A percentile compares a stretch with the other conserved stretches of the same genome.
Evolutionary conservation across 2,113 vertebrate species (phyloP).

Genomic region (Origma solitaria): DNA sequence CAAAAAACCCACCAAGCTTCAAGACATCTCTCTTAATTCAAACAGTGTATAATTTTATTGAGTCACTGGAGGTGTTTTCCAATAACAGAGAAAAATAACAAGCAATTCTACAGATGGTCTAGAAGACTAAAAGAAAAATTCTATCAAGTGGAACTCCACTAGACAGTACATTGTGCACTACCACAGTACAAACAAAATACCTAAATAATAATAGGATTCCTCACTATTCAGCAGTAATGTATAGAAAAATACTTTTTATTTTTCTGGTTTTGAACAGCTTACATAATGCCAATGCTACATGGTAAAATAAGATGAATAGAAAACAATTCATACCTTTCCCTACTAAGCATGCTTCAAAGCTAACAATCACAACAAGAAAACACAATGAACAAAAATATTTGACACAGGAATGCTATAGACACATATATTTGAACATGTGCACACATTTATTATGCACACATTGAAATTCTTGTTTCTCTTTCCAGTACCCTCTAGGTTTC

Average conservation of each 20-base stretch:
- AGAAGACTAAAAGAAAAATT: background rate
- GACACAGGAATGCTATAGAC: background rate
- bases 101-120: background rate
- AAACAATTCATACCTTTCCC: background rate
- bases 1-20: background rate
- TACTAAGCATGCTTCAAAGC: background rate
- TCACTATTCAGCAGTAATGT: background rate
- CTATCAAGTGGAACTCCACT: background rate
- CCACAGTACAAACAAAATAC: background rate
- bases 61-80: background rate
- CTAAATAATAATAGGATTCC: background rate
- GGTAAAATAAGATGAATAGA: background rate
- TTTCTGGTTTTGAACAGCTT: background rate
- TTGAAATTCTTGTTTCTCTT: background rate
- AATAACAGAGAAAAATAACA: background rate
- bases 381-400: background rate
- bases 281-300: background rate
- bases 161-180: background rate
- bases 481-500: background rate
- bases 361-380: background rate
- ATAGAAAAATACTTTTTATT: background rate
- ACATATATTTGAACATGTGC: background rate
- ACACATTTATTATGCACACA: background rate
- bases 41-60: background rate
- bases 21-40: background rate